Evolutionary conservation across 2,888 invertebrate genomes (phyloP), one percentile per base, ranked within the genome.

Genomic region (Cheilosia grossa): DNA sequence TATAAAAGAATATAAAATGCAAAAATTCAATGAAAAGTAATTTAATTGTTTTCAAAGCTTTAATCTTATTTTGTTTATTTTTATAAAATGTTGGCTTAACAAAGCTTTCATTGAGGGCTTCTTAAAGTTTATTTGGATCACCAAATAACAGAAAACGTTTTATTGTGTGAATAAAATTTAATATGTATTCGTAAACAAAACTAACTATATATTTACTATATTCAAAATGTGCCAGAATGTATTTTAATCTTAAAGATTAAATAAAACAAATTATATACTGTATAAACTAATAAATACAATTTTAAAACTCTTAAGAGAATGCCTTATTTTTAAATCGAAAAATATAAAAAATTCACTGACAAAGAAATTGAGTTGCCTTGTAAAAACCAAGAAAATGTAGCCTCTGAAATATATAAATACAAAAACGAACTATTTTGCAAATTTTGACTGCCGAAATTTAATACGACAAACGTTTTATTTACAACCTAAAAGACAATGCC

Each of bases 201-300:
- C 19, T 33, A 64, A 53, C 54, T 56, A 79, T 77, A 72, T 67
- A 75, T 81, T 77, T 67, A 80, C 75, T 80, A 66, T 85, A 81
- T 85, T 85, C 86, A 86, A 86, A 69, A 82, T 86, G 86, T 86
- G 86, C 86, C 86, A 86, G 86, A 86, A 86, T 82, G 64, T 82
- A 73, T 73, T 58, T 81, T 86, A 81, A 74, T 74, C 83, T 83
- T 42, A 83, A 80, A 74, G 80, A 80, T 83, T 74, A 70, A 70
- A 75, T 47, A 70, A 77, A 75, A 67, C 15, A 33, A 54, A 49
- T 66, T 37, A 37, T 47, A 53, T 27, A 42, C 47, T 53, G 21
- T 56, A 64, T 44, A 81, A 61, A 63, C 4, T 37, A 40, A 58
- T 40, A 9, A 58, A 30, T 21, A 21, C 47, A 33, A 9, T 33